These are phyloP conservation scores for Paramormyrops hopkinsi DNA, from an alignment of 2,797 vertebrate genomes.

Conservation along the genomic window DNA sequence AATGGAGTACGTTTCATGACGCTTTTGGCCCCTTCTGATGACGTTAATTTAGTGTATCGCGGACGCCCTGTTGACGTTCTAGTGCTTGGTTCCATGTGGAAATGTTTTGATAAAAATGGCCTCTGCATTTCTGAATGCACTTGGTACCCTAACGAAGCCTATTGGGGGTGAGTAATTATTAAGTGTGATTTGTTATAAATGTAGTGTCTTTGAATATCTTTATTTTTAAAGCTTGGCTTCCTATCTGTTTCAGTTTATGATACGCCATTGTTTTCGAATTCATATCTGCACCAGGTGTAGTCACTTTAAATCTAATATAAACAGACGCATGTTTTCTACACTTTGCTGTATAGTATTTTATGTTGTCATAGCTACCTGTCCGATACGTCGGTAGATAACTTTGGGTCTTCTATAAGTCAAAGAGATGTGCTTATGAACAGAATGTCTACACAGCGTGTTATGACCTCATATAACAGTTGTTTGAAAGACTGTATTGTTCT, in stretches of 20 bases:
- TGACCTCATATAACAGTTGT: background rate
- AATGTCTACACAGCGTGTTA: background rate
- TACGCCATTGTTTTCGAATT: background rate
- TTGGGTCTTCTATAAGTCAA: background rate
- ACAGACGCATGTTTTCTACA: background rate
- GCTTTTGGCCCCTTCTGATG: background rate
- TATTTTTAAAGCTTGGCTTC: background rate
- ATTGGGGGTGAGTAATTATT: constrained; percentile 43
- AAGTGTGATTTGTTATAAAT: background rate
- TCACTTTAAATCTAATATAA: background rate
- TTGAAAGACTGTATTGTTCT: background rate
- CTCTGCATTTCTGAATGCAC: constrained; percentile 39
- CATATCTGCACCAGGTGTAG: background rate
- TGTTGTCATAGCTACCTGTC: background rate
- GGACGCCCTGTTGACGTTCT: background rate
- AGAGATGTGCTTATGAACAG: background rate
- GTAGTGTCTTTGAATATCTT: background rate
- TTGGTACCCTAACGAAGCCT: constrained; percentile 47
- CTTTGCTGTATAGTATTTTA: background rate
- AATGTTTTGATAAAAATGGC: constrained; percentile 40
- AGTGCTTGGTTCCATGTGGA: background rate
- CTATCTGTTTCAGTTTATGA: background rate
- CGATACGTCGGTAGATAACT: background rate
- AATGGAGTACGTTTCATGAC: background rate
- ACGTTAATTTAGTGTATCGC: constrained; percentile 36